Evolutionary conservation across 2,888 invertebrate genomes (phyloP), one percentile per base, ranked within the genome.

Genomic region (Craniophora ligustri): DNA sequence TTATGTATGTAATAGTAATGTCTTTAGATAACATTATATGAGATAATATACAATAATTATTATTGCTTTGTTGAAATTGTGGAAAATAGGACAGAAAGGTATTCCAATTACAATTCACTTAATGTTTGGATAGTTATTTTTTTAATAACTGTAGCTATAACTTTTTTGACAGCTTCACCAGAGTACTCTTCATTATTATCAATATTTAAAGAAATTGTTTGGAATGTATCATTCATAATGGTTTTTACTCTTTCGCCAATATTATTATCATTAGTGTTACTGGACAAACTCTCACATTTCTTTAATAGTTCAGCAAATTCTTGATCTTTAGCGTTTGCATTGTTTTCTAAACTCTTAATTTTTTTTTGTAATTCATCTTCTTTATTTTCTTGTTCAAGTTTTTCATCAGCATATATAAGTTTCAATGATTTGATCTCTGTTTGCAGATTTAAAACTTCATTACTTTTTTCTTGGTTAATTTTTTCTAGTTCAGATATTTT

Each of bases 151-250:
- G 78, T 64, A 35, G 82, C 91, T 47, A 88, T 76, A 30, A 85
- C 74, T 65, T 65, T 81, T 75, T 88, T 92, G n/a, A 91, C 70
- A 44, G 51, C 59, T 59, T 81, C 80, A 34, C 91, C 92, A 30
- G 81, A 65, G 62, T 92, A 92, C 21, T 36, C 66, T 56, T 79
- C 72, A 50, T 74, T 62, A 58, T 74, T 76, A 44, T 86, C 79
- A 73, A 92, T 90, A 71, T 87, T 86, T 16, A 62, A 57, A 47
- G 86, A 82, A 63, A 92, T 79, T 8, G 84, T 78, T 75, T 83
- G 88, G 66, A 83, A 92, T 74, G 88, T 88, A 53, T 86, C 79
- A 82, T 92, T 92, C 89, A 92, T 92, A 40, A 92, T 82, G 60
- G 70, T 72, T 78, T 92, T 92, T 6, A 88, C 59, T 72, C 77